Evolutionary conservation across 1,140 invertebrate species (phyloP), one percentile per base, ranked within the genome.

Genomic region (Leptopilina boulardi): DNA sequence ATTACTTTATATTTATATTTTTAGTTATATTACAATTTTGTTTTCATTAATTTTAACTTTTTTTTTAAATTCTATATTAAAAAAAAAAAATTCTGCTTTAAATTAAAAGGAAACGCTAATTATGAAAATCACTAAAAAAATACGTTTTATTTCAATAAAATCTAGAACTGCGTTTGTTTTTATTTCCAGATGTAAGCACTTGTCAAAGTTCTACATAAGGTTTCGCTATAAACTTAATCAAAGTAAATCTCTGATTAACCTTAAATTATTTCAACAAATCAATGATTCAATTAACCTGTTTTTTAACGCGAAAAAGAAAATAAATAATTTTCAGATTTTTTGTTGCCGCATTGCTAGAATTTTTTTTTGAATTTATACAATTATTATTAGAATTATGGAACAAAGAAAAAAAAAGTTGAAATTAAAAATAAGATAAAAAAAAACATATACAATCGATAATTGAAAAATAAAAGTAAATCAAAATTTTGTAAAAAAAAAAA

Each of bases 181-280:
- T 21, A 59, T 26, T 23, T 59, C 21, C 56, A 59, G 21, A 59
- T 10, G 10, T 23, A 11, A 44, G 42, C 18, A 56, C 9, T 21
- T 10, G 10, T 23, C 23, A 2, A 13, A 1, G 2, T 59, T 21
- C 2, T 59, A 0, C n/a, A n/a, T 59, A 59, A 21, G 56, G 56
- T 23, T 59, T 59, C 56, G 10, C 56, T 23, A 23, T 59, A 59
- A 23, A 59, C 23, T 15, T 23, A 59, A 59, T 59, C 19, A 26
- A 23, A 26, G 21, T 59, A 10, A 59, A 59, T 59, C 56, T 59
- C 56, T 59, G 19, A 59, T 59, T 59, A 59, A 59, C 56, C 56
- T 66, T 8, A 66, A 66, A 66, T 30, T 8, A 66, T 13, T 26
- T n/a, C 11, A 3, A 66, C 11, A 30, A 2, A 23, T 23, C 56